Evolutionary conservation across 1,140 invertebrate genomes (phyloP), one percentile per base, ranked within the genome.

Genomic region (Palaemon carinicauda): DNA sequence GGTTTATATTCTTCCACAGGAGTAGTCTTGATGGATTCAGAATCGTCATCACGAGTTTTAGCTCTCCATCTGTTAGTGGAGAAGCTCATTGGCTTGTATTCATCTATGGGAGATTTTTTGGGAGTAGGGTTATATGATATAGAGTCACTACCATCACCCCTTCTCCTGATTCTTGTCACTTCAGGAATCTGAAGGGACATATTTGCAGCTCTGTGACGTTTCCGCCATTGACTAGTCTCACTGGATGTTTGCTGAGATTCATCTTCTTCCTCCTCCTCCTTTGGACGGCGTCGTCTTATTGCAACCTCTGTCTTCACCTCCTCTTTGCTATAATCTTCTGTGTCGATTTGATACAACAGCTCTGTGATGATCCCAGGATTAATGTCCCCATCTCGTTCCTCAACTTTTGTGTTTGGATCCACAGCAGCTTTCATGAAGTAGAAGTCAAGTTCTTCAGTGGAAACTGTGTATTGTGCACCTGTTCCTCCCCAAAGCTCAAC

Each of bases 401-500:
- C 86, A 27, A 88, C 83, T 52, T 74, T 82, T 65, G 78, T 88
- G 19, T 82, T 86, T 2, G 88, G 87, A 53, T 89, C 88, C 24
- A 89, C 87, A 0, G 89, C 89, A 27, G 89, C 89, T 41, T 89
- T 87, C 33, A 89, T 77, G 82, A 89, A 89, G 81, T 77, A 80
- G 82, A 89, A 87, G 73, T 87, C 87, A 1, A 82, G 86, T 54
- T 88, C 89, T 75, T 88, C 85, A 4, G 80, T 86, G 19, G 86
- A 81, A 24, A 88, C 77, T 19, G 54, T 82, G 51, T 65, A 71
- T 21, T 85, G 19, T 3, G 88, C 89, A n/a, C 87, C 86, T 3
- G 80, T 85, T 10, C 89, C 89, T 24, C 89, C 89, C 89, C 89
- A 89, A 21, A 89, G 69, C 69, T 89, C 87, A 31, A 89, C 86